These are phyloP conservation scores for Butastur rufipennis DNA, from an alignment of 2,113 vertebrate species.

Conservation along the genomic window DNA sequence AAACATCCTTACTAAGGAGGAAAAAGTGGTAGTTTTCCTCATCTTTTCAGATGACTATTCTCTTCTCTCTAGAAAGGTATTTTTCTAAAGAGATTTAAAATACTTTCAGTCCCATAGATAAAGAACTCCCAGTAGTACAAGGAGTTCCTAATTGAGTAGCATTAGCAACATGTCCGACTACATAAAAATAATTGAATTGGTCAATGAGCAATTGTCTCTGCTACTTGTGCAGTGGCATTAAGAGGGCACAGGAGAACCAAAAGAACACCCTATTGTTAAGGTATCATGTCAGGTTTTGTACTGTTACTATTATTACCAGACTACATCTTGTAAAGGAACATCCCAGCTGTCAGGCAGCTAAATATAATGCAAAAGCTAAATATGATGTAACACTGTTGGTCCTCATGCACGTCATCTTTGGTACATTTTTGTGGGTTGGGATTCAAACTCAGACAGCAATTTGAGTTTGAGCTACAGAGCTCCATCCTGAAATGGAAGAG, in stretches of 20 bases:
- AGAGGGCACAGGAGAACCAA: not conserved
- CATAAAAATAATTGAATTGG: not conserved
- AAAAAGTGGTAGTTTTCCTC: not conserved
- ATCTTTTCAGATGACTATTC: not conserved
- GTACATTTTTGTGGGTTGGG: not conserved
- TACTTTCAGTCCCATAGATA: not conserved
- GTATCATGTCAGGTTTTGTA: not conserved
- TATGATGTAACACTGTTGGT: not conserved
- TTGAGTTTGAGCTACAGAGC: not conserved
- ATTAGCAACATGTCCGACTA: not conserved
- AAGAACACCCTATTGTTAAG: not conserved
- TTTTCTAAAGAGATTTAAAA: not conserved
- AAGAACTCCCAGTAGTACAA: not conserved
- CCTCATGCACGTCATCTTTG: not conserved
- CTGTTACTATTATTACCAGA: not conserved
- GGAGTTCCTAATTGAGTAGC: not conserved
- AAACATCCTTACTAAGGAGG: not conserved
- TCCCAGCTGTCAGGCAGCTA: not conserved
- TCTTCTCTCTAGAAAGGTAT: not conserved
- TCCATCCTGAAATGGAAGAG: not conserved
- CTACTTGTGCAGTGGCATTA: not conserved
- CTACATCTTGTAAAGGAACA: not conserved
- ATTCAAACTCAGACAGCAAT: not conserved
- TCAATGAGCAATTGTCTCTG: not conserved
- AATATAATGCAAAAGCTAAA: not conserved